Conservation (phyloP, 2,797 vertebrate species). For the Rhynchonycteris naso region DNA sequence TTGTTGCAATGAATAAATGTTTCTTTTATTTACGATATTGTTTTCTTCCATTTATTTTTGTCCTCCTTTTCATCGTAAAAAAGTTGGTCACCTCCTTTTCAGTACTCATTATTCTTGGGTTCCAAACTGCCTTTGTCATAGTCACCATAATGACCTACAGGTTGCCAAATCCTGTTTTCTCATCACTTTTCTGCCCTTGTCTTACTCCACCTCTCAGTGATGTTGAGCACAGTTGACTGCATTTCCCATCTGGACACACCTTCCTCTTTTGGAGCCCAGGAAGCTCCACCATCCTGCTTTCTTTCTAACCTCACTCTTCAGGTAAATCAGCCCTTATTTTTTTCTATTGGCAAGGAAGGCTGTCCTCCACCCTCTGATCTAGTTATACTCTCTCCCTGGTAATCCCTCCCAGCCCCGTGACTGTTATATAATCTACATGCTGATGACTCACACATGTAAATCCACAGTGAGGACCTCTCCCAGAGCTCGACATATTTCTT, state of each 20-base stretch:
- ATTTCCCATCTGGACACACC: background rate
- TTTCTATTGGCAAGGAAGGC: background rate
- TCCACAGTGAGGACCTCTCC: slow-evolving; percentile 25
- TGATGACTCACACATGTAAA: slow-evolving; percentile 43
- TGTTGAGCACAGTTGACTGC: background rate
- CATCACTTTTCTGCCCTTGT: background rate
- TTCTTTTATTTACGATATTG: too few species aligned
- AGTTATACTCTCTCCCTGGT: background rate
- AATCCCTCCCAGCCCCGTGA: background rate
- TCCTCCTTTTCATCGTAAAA: too few species aligned
- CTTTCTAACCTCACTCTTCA: background rate
- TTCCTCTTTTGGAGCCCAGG: background rate
- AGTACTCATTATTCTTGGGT: background rate
- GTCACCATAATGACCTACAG: background rate
- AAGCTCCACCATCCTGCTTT: background rate
- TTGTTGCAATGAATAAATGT: too few species aligned
- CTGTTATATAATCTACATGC: background rate
- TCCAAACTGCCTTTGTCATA: background rate
- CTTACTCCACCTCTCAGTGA: background rate
- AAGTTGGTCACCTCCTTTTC: background rate
- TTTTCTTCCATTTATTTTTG: too few species aligned
- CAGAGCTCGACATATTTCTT: background rate
- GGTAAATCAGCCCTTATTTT: background rate
- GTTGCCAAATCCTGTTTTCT: background rate
- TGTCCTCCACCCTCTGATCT: background rate